Base-by-base conservation (phyloP, 2,113 vertebrate species). In the Cyphomyrus discorhynchus region DNA sequence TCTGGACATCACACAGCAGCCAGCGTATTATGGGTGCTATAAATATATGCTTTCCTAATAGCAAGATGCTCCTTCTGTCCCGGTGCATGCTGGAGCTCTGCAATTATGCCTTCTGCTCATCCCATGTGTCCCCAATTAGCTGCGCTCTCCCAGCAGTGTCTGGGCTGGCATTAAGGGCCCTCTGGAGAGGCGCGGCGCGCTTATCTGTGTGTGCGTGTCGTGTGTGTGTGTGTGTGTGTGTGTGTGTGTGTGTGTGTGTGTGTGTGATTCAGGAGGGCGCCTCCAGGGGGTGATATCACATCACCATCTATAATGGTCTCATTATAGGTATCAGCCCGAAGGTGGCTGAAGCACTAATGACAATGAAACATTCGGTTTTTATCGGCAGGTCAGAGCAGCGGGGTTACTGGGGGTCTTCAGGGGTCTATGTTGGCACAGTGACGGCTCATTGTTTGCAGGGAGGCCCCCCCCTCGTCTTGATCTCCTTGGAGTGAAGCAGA, bases 101-200 rank as follows among this genome's bases (percentile, higher is more conserved):
- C 93, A 92, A 93, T 94, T 95, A 93, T 93, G 92, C 93, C 93
- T 94, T 94, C 90, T 92, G 93, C 94, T 95, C 93, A 94, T 94
- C 94, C 94, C 95, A 96, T 95, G 94, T 95, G 94, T 95, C 94
- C 95, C 94, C 93, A 94, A 95, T 96, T 96, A 96, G 95, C 94
- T 90, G 93, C 93, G 94, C 93, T 94, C 92, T 92, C 92, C 92
- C 90, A 92, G 89, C 35, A 92, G 91, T 90, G 92, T 90, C 91
- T 90, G 92, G 74, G 90, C 91, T 91, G 88, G 89, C 35, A 53
- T 88, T 17, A 56, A 62, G 53, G 56, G 35, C 50, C n/a, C 74
- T 47, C 52, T 50, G 24, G 50, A 85, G 80, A 82, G 52, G 58
- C 13, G 6, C 83, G 39, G 19, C 24, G 82, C 58, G 91, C 90